These are phyloP conservation scores for Antheraea assamensis DNA, from an alignment of 2,888 invertebrate species.

Conservation along the genomic window DNA sequence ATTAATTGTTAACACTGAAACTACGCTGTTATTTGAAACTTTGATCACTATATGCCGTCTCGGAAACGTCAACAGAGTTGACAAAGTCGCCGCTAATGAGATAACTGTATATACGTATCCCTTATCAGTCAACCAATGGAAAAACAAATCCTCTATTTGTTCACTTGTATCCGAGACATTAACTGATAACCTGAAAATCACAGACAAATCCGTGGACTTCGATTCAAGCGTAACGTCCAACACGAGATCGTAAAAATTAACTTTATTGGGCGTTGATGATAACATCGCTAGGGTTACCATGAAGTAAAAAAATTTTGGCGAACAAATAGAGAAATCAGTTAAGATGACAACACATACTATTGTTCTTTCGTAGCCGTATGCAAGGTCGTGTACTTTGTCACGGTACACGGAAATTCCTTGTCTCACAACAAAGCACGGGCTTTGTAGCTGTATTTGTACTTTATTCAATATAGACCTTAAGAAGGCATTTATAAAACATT, in stretches of 20 bases:
- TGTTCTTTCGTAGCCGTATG: too few relatives aligned
- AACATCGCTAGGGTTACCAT: neutral
- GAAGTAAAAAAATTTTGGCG: neutral
- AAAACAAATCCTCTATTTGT: neutral
- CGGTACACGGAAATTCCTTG: too few relatives aligned
- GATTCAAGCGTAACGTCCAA: neutral
- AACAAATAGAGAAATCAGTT: neutral
- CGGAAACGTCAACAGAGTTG: too few relatives aligned
- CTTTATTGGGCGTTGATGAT: neutral
- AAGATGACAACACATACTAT: neutral
- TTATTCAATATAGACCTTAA: too few relatives aligned
- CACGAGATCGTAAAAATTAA: neutral
- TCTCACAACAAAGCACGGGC: too few relatives aligned
- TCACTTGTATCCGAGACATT: neutral
- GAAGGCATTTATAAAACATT: too few relatives aligned
- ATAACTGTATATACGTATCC: neutral
- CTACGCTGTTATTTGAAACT: neutral
- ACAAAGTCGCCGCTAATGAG: too few relatives aligned
- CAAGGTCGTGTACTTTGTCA: too few relatives aligned
- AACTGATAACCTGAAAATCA: slow-evolving; percentile 4
- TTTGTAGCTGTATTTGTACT: too few relatives aligned
- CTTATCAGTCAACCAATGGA: neutral
- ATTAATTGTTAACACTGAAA: neutral
- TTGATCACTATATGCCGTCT: too few relatives aligned
- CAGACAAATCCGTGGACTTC: neutral